Evolutionary conservation across 2,888 invertebrate genomes (phyloP), one percentile per base, ranked within the genome.

Genomic region (Ommatoiulus sabulosus): DNA sequence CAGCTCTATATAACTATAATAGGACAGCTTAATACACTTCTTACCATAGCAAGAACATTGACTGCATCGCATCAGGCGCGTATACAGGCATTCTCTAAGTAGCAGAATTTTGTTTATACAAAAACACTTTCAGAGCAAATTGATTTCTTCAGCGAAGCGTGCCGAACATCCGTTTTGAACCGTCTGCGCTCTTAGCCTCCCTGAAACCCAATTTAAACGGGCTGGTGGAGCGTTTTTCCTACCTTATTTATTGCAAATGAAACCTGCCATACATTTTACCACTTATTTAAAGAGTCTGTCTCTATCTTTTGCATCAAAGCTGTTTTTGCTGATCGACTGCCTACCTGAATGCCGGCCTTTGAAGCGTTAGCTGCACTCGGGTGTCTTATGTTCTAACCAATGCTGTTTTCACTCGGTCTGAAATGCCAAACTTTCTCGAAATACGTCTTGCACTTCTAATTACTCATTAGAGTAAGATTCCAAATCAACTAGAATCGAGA

Each of bases 111-210:
- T 63, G 63, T 63, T n/a, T 63, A 63, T 63, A 63, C 57, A 63
- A 63, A 63, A 63, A 63, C 63, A 20, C 63, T 63, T 63, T 63
- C 63, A 63, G 63, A 6, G 63, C 63, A 63, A 63, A 63, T 63
- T 63, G 63, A 63, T 63, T 63, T 63, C 63, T 63, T 63, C 63
- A 63, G 20, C 63, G 20, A 20, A 63, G 63, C 63, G 20, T 63
- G 63, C 20, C 63, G 20, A 63, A 63, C 63, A 63, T 63, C 63
- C 63, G 20, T 63, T 63, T 63, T 63, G 20, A 63, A 20, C 57
- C 63, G 63, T 20, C 20, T 63, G 63, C 20, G n/a, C 63, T 15
- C 3, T 63, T 20, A 63, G n/a, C 63, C 63, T 63, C 63, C 63
- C 20, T 8, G 4, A 63, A 63, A 63, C 15, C 63, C 63, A 63